Conservation (phyloP, 2,113 vertebrate genomes). For the Cochlearius cochlearius region DNA sequence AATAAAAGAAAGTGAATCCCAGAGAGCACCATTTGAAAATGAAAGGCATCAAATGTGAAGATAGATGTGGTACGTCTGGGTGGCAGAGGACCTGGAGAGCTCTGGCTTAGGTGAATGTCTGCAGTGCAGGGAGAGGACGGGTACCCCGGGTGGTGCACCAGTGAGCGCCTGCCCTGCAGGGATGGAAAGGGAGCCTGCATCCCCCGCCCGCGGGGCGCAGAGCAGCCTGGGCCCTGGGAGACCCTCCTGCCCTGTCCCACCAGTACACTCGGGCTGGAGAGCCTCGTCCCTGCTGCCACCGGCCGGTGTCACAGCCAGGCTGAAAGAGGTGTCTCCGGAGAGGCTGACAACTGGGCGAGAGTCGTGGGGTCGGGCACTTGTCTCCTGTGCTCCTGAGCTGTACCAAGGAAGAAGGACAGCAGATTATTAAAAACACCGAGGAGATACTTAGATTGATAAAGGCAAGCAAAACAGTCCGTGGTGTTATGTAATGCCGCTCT, state of each 20-base stretch:
- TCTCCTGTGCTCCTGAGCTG: not conserved
- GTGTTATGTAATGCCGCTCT: constrained; percentile 52
- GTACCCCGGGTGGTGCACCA: not conserved
- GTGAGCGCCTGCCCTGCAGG: not conserved
- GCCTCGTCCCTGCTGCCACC: rapidly evolving
- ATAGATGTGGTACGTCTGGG: rapidly evolving
- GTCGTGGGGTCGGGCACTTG: rapidly evolving
- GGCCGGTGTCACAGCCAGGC: rapidly evolving
- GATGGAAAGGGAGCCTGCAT: not conserved
- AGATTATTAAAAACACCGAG: not conserved
- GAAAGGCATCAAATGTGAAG: not conserved
- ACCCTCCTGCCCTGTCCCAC: not conserved
- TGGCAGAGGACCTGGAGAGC: not conserved
- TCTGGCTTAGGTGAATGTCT: not conserved
- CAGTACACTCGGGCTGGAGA: not conserved
- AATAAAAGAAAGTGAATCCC: not conserved
- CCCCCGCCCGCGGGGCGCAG: rapidly evolving
- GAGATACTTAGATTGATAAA: not conserved
- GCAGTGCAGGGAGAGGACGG: not conserved
- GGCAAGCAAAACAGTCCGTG: not conserved
- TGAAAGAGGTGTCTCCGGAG: not conserved
- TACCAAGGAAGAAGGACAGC: not conserved
- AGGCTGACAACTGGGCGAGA: not conserved
- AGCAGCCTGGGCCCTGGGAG: not conserved
- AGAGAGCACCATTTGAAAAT: not conserved